Evolutionary conservation across 2,888 invertebrate genomes (phyloP), one percentile per base, ranked within the genome.

Genomic region (Cancer borealis): DNA sequence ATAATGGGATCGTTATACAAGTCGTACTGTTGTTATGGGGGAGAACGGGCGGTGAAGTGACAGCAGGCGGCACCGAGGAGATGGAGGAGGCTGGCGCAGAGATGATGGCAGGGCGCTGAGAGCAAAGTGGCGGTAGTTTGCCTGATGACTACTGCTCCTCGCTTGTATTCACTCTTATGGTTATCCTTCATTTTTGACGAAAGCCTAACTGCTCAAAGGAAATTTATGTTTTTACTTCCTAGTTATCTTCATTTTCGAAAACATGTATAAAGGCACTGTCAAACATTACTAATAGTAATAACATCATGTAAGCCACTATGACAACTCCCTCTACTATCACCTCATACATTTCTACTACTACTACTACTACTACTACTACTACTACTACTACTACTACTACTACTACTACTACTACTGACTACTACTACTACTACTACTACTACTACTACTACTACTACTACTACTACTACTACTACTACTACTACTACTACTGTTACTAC

Each of bases 11-110:
- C 79, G 79, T 79, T 79, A 66, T 79, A 30, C 79, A 79, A 79
- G 79, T 79, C 79, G 30, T 30, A 79, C 30, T 79, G 79, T 79
- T 79, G 79, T 79, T 79, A 79, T 79, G 79, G n/a, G 79, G 5
- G 79, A 79, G 30, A 66, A 66, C n/a, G 66, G 79, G 26, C 79
- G 79, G 79, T 79, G 30, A 79, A 30, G 79, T 26, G 79, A 79
- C 79, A 30, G 79, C 30, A 14, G 79, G 79, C 79, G 79, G 79
- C 66, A n/a, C 66, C 39, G 39, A 39, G 66, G 66, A n/a, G 21
- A 66, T 66, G n/a, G n/a, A n/a, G 66, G n/a, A n/a, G 6, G 66
- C n/a, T 21, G 14, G 66, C 21, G 66, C 6, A n/a, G 66, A n/a
- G 66, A n/a, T 21, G 66, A 66, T 21, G 66, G 66, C 66, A 66